A percentile compares a stretch with the other conserved stretches of the same genome.
Conservation (phyloP, 2,113 vertebrate species). For the Alethe diademata region DNA sequence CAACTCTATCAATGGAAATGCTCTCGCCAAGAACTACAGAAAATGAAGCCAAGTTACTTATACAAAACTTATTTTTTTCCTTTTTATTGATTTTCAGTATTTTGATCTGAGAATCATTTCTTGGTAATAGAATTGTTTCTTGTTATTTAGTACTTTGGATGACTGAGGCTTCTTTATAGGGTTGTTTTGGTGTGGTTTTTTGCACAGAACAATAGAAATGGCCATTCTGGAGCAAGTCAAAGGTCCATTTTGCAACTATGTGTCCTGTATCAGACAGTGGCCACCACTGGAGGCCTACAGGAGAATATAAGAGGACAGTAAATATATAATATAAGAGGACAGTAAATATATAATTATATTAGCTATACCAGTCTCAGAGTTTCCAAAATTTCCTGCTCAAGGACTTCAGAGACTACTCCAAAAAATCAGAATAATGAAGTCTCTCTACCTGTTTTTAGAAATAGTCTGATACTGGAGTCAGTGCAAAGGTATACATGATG, state of each 20-base stretch:
- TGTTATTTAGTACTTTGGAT: background rate
- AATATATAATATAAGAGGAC: background rate
- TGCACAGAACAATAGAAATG: background rate
- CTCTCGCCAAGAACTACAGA: slow-evolving; percentile 8
- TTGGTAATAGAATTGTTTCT: background rate
- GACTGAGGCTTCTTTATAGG: background rate
- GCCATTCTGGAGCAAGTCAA: background rate
- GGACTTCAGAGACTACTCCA: background rate
- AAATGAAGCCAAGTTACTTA: background rate
- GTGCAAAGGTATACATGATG: background rate
- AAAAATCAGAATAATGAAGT: background rate
- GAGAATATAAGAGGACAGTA: background rate
- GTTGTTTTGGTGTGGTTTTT: background rate
- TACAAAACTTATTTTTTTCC: background rate
- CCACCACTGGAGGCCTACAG: background rate
- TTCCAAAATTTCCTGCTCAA: background rate
- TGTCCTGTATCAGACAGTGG: background rate
- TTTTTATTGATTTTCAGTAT: background rate
- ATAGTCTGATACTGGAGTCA: background rate
- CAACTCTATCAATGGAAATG: slow-evolving; percentile 26
- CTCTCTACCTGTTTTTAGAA: background rate
- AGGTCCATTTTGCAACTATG: background rate
- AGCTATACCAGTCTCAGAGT: background rate
- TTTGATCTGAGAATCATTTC: background rate
- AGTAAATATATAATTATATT: background rate